Base-by-base conservation (phyloP, 2,888 invertebrate genomes). In the Callyntrura sp. region DNA sequence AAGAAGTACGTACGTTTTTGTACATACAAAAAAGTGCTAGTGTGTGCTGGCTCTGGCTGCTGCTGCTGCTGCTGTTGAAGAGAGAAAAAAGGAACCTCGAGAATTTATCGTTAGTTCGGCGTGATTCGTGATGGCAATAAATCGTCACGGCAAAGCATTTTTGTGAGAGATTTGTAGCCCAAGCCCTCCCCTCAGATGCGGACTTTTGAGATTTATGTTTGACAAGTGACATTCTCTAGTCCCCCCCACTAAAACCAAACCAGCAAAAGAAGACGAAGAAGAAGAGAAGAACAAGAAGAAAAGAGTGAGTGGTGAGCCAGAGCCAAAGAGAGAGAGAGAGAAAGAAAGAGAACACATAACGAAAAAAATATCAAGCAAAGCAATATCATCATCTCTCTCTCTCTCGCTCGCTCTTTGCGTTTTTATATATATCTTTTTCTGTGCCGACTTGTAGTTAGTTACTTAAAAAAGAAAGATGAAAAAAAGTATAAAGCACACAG, bases 111-210 rank as follows among this genome's bases (percentile, higher is more conserved):
- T 92, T 91, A 91, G 91, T 91, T 91, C 92, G 91, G 91, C 91
- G 92, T 92, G 92, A 92, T 91, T 91, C 92, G 92, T 91, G 91
- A 91, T 91, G 90, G 92, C 90, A 91, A 93, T 93, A 93, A 93
- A 91, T 93, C 92, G 86, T 91, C 91, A 91, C 90, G 90, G 91
- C 89, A 86, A 90, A 92, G 91, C 92, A 93, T 93, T 93, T 93
- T 93, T 93, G 90, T 93, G 93, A 93, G 82, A 91, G 91, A 92
- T 92, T 92, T 93, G 89, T 91, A 90, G 91, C 91, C 90, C 86
- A 81, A 88, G 90, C 90, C 90, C 91, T 89, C 91, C 90, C 93
- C 90, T 90, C 89, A 91, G 91, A 92, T 90, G 91, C 90, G 90
- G 91, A 92, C 86, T 90, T 91, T 90, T 87, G 88, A 91, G 93